phyloP scores from a whole-genome alignment of 2,113 vertebrate species.

The Vidua macroura region DNA sequence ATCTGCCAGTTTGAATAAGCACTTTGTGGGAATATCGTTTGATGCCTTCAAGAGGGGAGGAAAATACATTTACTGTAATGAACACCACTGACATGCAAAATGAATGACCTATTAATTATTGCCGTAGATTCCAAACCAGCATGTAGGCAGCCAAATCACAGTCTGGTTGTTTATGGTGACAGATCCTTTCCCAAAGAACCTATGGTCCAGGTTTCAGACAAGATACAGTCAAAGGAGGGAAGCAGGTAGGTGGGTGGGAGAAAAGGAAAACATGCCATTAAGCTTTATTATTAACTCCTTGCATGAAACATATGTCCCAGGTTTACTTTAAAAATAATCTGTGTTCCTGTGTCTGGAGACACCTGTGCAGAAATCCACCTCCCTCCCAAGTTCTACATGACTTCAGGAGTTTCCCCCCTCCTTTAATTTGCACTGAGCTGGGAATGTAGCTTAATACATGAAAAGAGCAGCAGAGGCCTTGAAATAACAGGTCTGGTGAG shows the following conservation, averaged over 20 bases:
- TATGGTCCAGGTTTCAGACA: background rate
- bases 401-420: background rate
- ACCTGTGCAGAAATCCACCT: background rate
- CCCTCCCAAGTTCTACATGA: background rate
- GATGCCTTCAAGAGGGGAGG: background rate
- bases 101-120: slow-evolving; percentile 28
- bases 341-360: background rate
- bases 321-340: background rate
- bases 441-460: background rate
- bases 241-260: background rate
- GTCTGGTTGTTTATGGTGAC: background rate
- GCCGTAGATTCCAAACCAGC: background rate
- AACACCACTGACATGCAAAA: slow-evolving; percentile 16
- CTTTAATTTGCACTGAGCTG: background rate
- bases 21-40: background rate
- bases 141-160: background rate
- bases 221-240: background rate
- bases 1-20: slow-evolving; percentile 20
- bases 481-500: slow-evolving; percentile 63
- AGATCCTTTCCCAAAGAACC: background rate
- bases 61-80: slow-evolving; percentile 25
- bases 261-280: background rate
- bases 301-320: background rate
- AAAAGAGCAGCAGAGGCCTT: slow-evolving; percentile 20
- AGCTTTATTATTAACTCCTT: background rate